Evolutionary conservation across 2,888 invertebrate species (phyloP).

Genomic region (Anodontia alba): DNA sequence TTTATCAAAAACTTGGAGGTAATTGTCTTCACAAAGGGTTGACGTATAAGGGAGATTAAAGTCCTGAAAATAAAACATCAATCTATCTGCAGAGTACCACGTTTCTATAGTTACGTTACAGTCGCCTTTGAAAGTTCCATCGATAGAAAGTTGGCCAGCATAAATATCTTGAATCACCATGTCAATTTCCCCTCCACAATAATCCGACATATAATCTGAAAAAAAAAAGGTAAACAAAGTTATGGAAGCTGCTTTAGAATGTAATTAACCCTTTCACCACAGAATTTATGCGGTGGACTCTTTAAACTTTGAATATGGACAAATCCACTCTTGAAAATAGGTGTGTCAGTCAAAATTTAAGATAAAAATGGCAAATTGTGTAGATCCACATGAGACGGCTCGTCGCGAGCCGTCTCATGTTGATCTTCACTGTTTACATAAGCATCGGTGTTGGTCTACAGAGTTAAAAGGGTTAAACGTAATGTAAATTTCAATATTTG

Average conservation of each 20-base stretch:
- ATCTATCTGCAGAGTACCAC: conserved; percentile 21
- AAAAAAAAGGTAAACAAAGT: background rate
- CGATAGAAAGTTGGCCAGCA: conserved; percentile 23
- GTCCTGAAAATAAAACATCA: conserved; percentile 36
- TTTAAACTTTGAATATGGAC: too few relatives aligned
- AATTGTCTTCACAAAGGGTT: conserved; percentile 5
- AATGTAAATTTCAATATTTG: too few relatives aligned
- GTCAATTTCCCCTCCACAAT: conserved; percentile 28
- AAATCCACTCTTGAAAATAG: background rate
- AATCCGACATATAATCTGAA: conserved; percentile 40
- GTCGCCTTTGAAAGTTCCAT: conserved; percentile 29
- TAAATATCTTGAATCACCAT: conserved; percentile 28
- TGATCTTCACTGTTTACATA: too few relatives aligned
- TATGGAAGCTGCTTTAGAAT: too few relatives aligned
- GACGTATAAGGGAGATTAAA: conserved; percentile 20
- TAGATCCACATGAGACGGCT: background rate
- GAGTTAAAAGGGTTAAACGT: too few relatives aligned
- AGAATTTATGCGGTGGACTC: too few relatives aligned
- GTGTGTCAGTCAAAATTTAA: too few relatives aligned
- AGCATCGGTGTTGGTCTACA: too few relatives aligned
- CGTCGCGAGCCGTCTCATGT: too few relatives aligned
- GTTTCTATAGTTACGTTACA: conserved; percentile 46
- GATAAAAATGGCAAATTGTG: too few relatives aligned
- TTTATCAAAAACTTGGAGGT: conserved; percentile 34
- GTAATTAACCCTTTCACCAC: too few relatives aligned